Evolutionary conservation across 2,888 invertebrate species (phyloP).

Genomic region (Orgyia antiqua): DNA sequence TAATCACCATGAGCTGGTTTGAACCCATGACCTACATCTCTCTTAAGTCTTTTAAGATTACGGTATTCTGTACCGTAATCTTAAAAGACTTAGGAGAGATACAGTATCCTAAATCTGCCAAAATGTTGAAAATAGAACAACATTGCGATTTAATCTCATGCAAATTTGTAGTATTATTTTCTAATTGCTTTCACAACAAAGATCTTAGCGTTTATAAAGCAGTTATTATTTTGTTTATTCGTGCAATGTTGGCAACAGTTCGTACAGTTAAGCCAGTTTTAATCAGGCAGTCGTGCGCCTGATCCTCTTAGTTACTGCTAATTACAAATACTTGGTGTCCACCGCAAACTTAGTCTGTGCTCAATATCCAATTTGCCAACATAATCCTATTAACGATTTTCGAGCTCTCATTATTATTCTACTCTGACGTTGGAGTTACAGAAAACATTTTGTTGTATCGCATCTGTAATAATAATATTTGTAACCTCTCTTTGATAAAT

Average conservation of each 20-base stretch:
- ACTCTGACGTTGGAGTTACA: slow-evolving; percentile 17
- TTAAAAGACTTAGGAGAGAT: no score
- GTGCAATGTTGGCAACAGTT: slow-evolving; percentile 16
- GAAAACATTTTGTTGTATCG: slow-evolving; percentile 9
- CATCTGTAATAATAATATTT: slow-evolving; percentile 18
- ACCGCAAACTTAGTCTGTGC: slow-evolving; percentile 59
- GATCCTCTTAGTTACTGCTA: slow-evolving; percentile 67
- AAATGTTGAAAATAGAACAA: no score
- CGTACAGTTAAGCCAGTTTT: slow-evolving; percentile 66
- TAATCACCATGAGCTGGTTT: no score
- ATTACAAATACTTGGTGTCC: slow-evolving; percentile 67
- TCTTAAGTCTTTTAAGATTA: no score
- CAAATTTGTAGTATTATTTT: no score
- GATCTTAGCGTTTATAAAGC: no score
- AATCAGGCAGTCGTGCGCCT: slow-evolving; percentile 36
- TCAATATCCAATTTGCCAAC: slow-evolving; percentile 66
- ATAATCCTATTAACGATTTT: slow-evolving; percentile 68
- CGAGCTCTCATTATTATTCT: slow-evolving; percentile 49
- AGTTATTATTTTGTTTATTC: slow-evolving; percentile 37
- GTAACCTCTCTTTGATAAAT: slow-evolving; percentile 23
- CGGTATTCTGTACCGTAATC: no score
- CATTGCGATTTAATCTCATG: no score
- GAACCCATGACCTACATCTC: no score
- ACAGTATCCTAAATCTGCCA: no score
- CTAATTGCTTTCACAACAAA: no score